Evolutionary conservation across 2,113 vertebrate species (phyloP), one percentile per base, ranked within the genome.

Genomic region (Pedetes capensis): DNA sequence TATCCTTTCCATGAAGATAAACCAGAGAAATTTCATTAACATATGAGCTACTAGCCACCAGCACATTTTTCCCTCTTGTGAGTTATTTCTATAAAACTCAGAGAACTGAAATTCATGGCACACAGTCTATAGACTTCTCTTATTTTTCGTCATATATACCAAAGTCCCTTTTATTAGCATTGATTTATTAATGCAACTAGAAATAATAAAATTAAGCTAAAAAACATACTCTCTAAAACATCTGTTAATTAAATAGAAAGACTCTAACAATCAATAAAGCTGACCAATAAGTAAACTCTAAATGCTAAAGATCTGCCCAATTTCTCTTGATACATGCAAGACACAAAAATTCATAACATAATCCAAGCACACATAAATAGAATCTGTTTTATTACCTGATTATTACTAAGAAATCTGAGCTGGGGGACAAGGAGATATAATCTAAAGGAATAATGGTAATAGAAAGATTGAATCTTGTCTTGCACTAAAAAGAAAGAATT

Each of bases 261-360:
- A 39, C 47, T 78, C 69, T 57, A 71, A 88, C 55, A 72, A 23
- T 51, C 42, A 25, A 66, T 84, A 66, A 95, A 86, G 20, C 8
- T 53, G 17, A 6, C 16, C 16, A 66, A 84, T 92, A 61, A 92
- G 80, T 92, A 87, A 95, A 96, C 39, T 81, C 66, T 29, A 66
- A 87, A 85, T 85, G 37, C n/a, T 83, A 79, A 92, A 78, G 25
- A 63, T 13, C 12, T 79, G 2, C 37, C 27, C 34, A 44, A 37
- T 85, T 29, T n/a, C 4, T 76, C 29, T 74, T 71, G 55, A 76
- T 32, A 76, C 17, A 68, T 13, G 2, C 8, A 76, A 85, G 22
- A 68, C 9, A 75, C 44, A 91, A 76, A 96, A 74, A 5, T 53
- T 53, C 27, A 69, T 32, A 14, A 74, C 5, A 63, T 55, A 72